Evolutionary conservation across 1,140 invertebrate genomes (phyloP).

Genomic region (Drosophila ananassae): DNA sequence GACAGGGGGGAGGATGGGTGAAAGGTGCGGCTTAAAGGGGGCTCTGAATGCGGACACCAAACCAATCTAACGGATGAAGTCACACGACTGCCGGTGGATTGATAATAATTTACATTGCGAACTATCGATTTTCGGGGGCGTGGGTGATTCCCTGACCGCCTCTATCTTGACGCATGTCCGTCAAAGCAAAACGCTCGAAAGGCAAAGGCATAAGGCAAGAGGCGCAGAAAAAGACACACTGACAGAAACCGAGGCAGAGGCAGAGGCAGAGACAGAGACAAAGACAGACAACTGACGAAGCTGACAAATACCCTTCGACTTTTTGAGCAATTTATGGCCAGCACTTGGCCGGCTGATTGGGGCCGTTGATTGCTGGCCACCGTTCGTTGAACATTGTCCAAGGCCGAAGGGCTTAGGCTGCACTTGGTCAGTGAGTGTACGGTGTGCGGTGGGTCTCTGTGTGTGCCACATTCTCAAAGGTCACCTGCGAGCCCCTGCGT

Average conservation of each 20-base stretch:
- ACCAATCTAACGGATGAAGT: conserved; percentile 67
- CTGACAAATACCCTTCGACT: conserved; percentile 80
- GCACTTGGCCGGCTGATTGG: conserved; percentile 74
- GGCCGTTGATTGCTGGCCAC: conserved; percentile 64
- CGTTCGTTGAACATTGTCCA: conserved; percentile 47
- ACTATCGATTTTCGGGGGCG: conserved; percentile 70
- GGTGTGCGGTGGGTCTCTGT: conserved; percentile 16
- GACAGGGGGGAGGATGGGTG: neutral
- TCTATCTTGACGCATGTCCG: conserved; percentile 76
- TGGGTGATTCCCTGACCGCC: conserved; percentile 25
- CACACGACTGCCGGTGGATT: conserved; percentile 47
- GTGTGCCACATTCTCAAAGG: conserved; percentile 67
- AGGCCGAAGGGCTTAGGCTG: conserved; percentile 71
- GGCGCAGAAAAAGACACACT: conserved; percentile 15
- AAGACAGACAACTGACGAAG: conserved; percentile 59
- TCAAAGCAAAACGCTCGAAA: conserved; percentile 54
- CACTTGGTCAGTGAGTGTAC: conserved; percentile 26
- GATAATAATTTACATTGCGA: conserved; percentile 78
- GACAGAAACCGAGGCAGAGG: conserved; percentile 34
- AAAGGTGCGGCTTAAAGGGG: conserved; percentile 8
- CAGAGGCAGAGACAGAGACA: conserved; percentile 6
- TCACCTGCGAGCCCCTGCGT: conserved; percentile 49
- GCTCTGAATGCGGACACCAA: conserved; percentile 19
- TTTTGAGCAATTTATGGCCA: conserved; percentile 75
- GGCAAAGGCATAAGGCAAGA: conserved; percentile 27